Conservation (phyloP, 53 echinoderm and acorn worm genomes). For the Actinopyga echinites region DNA sequence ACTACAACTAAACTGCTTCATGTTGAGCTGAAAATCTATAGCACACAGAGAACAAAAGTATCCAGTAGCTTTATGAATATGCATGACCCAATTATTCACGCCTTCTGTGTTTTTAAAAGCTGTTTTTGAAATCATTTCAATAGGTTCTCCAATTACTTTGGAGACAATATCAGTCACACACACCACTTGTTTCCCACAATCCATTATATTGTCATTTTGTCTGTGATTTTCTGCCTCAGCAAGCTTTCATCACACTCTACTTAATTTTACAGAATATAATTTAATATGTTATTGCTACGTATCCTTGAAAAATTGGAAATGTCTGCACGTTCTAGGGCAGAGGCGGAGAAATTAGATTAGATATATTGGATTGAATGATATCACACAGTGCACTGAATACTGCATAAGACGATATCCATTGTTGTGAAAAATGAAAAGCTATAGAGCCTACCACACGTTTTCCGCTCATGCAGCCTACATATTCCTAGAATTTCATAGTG, state of each 20-base stretch:
- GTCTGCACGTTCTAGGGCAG: slow-evolving; percentile 36
- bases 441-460: no score
- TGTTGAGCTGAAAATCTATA: no score
- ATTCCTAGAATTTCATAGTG: no score
- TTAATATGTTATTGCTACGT: slow-evolving; percentile 43
- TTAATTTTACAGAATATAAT: slow-evolving; percentile 37
- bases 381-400: neutral
- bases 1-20: no score
- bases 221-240: slow-evolving; percentile 23
- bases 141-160: neutral
- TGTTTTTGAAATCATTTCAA: slow-evolving; percentile 14
- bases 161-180: slow-evolving; percentile 32
- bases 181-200: slow-evolving; percentile 22
- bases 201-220: slow-evolving; percentile 40
- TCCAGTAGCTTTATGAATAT: no score
- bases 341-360: slow-evolving; percentile 37
- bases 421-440: no score
- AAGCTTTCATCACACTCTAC: slow-evolving; percentile 35
- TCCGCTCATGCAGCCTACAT: no score
- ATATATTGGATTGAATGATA: slow-evolving; percentile 32
- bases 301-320: slow-evolving; percentile 42
- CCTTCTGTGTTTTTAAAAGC: no score
- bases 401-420: no score
- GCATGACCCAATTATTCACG: no score
- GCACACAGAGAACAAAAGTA: no score